phyloP scores from a whole-genome alignment of 2,113 vertebrate species.

The Hippoglossus stenolepis region DNA sequence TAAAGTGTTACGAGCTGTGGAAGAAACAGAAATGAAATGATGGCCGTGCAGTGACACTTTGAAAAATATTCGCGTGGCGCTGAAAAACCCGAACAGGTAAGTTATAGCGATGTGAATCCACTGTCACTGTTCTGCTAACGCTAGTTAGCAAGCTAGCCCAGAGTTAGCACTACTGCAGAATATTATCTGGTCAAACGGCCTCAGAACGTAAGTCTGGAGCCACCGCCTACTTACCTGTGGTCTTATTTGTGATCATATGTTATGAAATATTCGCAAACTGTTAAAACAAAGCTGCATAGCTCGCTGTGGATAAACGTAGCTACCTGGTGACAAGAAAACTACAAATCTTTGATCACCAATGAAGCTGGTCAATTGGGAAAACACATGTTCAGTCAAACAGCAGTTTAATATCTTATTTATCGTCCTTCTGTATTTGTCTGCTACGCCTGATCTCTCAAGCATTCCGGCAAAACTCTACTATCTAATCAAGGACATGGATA shows the following conservation, averaged over 20 bases:
- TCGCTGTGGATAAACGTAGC: neutral
- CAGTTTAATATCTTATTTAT: too few species aligned
- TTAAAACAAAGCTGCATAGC: neutral
- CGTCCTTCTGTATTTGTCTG: too few species aligned
- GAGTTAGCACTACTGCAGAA: neutral
- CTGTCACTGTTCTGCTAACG: neutral
- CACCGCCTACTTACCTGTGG: neutral
- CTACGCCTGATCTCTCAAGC: too few species aligned
- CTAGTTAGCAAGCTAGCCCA: conserved; percentile 20
- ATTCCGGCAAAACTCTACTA: too few species aligned
- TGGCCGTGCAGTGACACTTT: neutral
- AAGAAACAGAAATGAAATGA: neutral
- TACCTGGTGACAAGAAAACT: neutral
- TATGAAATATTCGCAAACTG: neutral
- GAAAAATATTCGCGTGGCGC: neutral
- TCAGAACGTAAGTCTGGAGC: neutral
- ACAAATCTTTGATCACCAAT: neutral
- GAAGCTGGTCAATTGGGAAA: too few species aligned
- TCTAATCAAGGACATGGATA: too few species aligned
- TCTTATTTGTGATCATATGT: neutral
- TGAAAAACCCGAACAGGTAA: conserved; percentile 37
- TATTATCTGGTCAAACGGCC: neutral
- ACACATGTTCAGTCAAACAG: too few species aligned
- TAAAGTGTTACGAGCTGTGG: neutral
- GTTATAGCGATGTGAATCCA: conserved; percentile 14